These are phyloP conservation scores for Falco concolor DNA, from an alignment of 2,797 vertebrate species.

Conservation along the genomic window DNA sequence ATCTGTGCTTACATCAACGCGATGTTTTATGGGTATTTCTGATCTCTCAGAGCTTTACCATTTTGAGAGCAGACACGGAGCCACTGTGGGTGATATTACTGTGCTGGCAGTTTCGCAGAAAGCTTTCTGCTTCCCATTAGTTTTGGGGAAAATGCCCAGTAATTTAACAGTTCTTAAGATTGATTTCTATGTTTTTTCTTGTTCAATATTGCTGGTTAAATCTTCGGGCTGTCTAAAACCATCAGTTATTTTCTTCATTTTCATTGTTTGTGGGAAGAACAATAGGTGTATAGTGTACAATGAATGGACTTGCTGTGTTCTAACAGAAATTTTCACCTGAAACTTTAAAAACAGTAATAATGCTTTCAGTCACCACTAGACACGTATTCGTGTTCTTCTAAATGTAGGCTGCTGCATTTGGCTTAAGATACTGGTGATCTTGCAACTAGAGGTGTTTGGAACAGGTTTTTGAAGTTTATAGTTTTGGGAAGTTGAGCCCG, in stretches of 20 bases:
- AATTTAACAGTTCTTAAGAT: neutral
- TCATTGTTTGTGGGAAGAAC: neutral
- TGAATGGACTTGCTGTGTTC: neutral
- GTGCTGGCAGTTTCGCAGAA: neutral
- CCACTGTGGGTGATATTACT: neutral
- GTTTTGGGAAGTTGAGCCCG: neutral
- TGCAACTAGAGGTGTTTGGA: neutral
- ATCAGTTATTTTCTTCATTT: neutral
- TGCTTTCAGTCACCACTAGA: neutral
- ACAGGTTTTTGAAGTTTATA: neutral
- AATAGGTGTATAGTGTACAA: neutral
- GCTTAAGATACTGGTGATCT: neutral
- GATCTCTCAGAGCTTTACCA: neutral
- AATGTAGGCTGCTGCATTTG: neutral
- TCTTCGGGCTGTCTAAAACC: neutral
- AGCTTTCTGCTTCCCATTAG: neutral
- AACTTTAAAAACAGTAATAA: neutral
- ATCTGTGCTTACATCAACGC: neutral
- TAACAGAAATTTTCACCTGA: neutral
- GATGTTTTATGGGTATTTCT: neutral
- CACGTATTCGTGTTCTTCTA: rapidly evolving
- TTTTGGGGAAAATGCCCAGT: neutral
- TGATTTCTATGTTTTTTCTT: neutral
- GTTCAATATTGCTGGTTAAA: neutral
- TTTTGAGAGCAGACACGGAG: neutral